Evolutionary conservation across 2,113 vertebrate genomes (phyloP).

Genomic region (Myotis lucifugus): DNA sequence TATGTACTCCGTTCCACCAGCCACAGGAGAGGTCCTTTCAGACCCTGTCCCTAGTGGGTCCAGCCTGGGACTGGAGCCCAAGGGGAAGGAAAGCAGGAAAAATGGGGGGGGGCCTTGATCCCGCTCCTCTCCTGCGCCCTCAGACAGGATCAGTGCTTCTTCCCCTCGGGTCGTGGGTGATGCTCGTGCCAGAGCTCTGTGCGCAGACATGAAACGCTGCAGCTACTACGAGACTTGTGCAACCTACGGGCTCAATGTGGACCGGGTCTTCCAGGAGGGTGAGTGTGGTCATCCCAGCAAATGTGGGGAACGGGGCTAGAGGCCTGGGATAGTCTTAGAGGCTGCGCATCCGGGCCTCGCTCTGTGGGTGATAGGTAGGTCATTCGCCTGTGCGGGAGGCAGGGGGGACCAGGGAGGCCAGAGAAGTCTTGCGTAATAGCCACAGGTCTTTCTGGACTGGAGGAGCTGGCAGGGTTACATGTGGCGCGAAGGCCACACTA

Average conservation of each 20-base stretch:
- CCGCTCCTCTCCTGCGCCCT: neutral
- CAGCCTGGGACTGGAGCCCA: neutral
- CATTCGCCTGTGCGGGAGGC: neutral
- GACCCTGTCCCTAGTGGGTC: neutral
- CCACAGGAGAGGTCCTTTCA: neutral
- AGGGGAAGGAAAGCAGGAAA: neutral
- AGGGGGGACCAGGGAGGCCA: neutral
- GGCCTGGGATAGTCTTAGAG: neutral
- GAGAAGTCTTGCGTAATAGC: neutral
- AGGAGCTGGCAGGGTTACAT: neutral
- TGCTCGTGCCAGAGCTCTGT: slow-evolving; percentile 90
- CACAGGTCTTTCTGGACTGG: neutral
- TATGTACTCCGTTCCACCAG: accelerated
- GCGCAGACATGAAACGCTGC: slow-evolving; percentile 90
- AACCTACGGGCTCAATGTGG: slow-evolving; percentile 97
- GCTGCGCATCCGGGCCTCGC: neutral
- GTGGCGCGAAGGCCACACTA: neutral
- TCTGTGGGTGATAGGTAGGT: neutral
- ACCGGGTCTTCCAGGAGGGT: slow-evolving; percentile 95
- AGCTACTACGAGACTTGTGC: slow-evolving; percentile 97
- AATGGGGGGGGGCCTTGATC: neutral
- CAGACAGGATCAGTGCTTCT: slow-evolving; percentile 94
- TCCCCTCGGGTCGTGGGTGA: slow-evolving; percentile 94
- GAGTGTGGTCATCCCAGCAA: neutral
- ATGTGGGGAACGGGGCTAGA: neutral